These are phyloP conservation scores for Nephrotoma flavescens DNA, from an alignment of 2,888 invertebrate genomes.

Conservation along the genomic window DNA sequence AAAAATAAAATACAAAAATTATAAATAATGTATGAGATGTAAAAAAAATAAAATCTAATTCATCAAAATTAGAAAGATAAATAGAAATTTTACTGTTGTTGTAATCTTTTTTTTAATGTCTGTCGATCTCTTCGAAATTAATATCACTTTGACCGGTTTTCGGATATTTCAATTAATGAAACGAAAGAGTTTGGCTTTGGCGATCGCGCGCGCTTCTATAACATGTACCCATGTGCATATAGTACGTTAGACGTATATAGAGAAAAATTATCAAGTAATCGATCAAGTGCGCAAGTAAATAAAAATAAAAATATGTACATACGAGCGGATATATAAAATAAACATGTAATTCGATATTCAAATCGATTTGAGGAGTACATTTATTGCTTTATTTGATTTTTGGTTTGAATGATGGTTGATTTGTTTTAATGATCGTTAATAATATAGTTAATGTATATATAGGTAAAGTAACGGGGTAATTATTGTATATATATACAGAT, in stretches of 20 bases:
- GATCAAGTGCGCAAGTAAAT: not conserved
- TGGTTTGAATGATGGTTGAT: not conserved
- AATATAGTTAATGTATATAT: not conserved
- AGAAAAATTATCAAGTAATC: not conserved
- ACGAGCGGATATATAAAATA: not conserved
- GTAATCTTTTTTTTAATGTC: not conserved
- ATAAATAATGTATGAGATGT: not conserved
- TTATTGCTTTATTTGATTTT: not conserved
- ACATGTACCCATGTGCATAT: not conserved
- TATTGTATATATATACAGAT: not conserved
- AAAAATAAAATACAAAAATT: not conserved
- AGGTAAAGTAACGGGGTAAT: not conserved
- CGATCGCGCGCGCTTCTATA: not conserved
- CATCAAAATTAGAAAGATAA: not conserved
- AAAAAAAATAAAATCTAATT: not conserved
- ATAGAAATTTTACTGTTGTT: not conserved
- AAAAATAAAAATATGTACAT: not conserved
- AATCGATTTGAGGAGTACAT: not conserved
- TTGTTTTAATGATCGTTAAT: not conserved
- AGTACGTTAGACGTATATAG: not conserved
- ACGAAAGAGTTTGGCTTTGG: not conserved
- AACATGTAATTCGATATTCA: not conserved
- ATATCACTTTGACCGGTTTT: not conserved
- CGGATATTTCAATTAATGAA: not conserved
- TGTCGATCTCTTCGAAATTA: not conserved